These are phyloP conservation scores for Ernsta delagoae DNA, from an alignment of 2,888 invertebrate species.

Conservation along the genomic window DNA sequence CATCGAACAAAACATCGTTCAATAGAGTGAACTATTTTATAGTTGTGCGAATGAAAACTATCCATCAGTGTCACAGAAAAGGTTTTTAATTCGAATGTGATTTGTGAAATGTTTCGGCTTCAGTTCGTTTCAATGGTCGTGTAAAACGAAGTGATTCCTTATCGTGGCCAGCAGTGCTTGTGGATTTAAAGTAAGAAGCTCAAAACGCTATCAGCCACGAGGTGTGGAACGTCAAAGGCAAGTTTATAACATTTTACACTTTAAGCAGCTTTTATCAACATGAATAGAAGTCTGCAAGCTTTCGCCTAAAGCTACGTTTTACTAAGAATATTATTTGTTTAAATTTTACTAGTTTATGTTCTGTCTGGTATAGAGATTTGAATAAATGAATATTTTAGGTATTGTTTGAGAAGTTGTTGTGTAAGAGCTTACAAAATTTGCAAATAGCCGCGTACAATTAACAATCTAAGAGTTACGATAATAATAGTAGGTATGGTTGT, in stretches of 20 bases:
- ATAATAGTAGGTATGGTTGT: conserved; percentile 9
- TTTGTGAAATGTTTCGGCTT: conserved; percentile 56
- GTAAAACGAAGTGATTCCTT: conserved; percentile 62
- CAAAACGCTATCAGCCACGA: conserved; percentile 40
- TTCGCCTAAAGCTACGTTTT: conserved; percentile 40
- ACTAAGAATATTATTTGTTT: conserved; percentile 37
- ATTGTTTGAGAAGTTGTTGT: conserved; percentile 6
- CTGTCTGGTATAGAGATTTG: conserved; percentile 33
- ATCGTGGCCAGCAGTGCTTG: conserved; percentile 56
- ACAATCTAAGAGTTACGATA: conserved; percentile 11
- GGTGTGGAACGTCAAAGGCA: conserved; percentile 54
- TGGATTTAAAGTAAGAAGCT: conserved; percentile 40
- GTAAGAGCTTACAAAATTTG: conserved; percentile 20
- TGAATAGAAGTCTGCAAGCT: conserved; percentile 50
- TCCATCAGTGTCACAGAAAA: not conserved
- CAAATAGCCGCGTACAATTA: conserved; percentile 18
- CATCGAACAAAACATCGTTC: not conserved
- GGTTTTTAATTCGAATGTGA: conserved; percentile 25
- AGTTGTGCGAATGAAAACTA: not conserved
- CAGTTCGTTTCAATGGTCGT: conserved; percentile 34
- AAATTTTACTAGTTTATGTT: conserved; percentile 15
- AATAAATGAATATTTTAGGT: conserved; percentile 36
- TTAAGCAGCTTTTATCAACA: conserved; percentile 61
- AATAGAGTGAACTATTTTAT: conserved; percentile 5
- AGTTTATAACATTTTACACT: conserved; percentile 58